Conservation (phyloP, 2,888 invertebrate species). For the Aleiodes testaceus region DNA sequence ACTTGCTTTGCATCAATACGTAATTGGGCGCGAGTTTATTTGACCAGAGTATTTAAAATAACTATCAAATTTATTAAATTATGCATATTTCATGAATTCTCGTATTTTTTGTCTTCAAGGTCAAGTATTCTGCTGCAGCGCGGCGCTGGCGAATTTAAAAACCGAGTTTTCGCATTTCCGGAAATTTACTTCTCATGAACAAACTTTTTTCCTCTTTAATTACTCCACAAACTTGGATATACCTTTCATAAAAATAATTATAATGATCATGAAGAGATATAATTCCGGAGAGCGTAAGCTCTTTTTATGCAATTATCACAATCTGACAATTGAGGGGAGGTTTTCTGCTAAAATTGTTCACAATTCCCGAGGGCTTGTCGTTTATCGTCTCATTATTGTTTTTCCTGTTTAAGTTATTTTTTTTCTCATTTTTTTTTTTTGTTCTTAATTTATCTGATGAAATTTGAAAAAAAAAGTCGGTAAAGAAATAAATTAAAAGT, state of each 20-base stretch:
- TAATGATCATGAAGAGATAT: background rate
- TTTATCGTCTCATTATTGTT: conserved; percentile 57
- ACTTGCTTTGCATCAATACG: conserved; percentile 47
- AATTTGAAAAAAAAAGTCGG: no score
- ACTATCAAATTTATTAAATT: background rate
- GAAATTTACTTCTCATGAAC: conserved; percentile 2
- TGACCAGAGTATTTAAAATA: conserved; percentile 51
- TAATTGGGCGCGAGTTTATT: conserved; percentile 67
- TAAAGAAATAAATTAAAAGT: conserved; percentile 43
- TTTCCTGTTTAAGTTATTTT: conserved; percentile 44
- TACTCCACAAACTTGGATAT: no score
- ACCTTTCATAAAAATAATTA: no score
- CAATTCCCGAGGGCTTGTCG: conserved; percentile 65
- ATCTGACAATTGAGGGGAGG: conserved; percentile 50
- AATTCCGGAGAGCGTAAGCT: background rate
- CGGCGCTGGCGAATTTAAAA: conserved; percentile 60
- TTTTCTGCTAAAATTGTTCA: conserved; percentile 65
- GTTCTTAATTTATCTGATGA: background rate
- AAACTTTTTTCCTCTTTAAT: background rate
- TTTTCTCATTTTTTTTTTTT: background rate
- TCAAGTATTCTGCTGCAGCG: conserved; percentile 65
- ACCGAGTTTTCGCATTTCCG: conserved; percentile 49
- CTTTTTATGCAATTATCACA: conserved; percentile 29
- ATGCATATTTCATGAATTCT: background rate
- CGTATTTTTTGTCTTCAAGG: conserved; percentile 36